Base-by-base conservation (phyloP, 2,113 vertebrate genomes). In the Dunckerocampus dactyliophorus region DNA sequence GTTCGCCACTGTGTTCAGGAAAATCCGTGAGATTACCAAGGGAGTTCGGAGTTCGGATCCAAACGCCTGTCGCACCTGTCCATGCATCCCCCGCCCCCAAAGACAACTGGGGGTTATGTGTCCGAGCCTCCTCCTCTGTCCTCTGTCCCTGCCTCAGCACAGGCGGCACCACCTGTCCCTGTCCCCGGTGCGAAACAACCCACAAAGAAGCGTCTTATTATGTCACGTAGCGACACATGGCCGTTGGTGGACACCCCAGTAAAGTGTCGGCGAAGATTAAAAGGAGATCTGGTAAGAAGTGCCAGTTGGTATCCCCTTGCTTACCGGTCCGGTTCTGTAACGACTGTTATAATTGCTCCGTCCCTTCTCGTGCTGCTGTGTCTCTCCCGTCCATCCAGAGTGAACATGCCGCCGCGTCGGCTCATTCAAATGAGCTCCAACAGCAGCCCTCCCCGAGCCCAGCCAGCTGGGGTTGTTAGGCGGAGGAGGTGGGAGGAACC, bases 51-150 rank as follows among this genome's bases (percentile, higher is more conserved):
- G 75, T 57, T 59, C 74, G 63, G 72, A 74, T 80, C 82, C 76
- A 76, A 90, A 88, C 86, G 81, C 83, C 82, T 77, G 74, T 84
- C 88, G 89, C 91, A 92, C 91, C 90, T 92, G 91, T 91, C 89
- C 84, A 77, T 77, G 82, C 39, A 14, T 14, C 39, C 39, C 39
- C 39, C 39, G 31, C 39, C 39, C 39, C 9, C 39, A 3, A 14
- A 43, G 12, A 43, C 39, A 43, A 43, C 39, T 43, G 13, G 39
- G 39, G 39, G 12, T 39, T 11, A 3, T 39, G 37, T 43, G 39
- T 43, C 39, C 39, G 39, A 43, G 13, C 74, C 79, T 82, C 72
- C 72, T 63, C 56, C 69, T 57, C 62, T 65, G 72, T 72, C 60
- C 58, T 62, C 66, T 66, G 5, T 24, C 65, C 52, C 64, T 34